Percentiles rank a stretch among this genome's conserved stretches.
phyloP scores from a whole-genome alignment of 2,113 vertebrate species.

The Caranx melampygus region DNA sequence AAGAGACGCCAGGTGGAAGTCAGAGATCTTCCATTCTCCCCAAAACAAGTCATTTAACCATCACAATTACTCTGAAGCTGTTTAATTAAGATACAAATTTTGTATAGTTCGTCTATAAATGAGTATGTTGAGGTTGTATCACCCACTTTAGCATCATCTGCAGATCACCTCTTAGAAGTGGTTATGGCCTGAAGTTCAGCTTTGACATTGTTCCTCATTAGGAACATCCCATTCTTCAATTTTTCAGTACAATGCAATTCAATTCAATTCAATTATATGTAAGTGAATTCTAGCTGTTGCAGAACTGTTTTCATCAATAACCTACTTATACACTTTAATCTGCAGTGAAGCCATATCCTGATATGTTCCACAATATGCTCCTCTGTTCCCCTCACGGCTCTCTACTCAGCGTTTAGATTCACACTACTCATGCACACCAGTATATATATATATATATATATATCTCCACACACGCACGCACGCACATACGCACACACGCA shows the following conservation, averaged over 20 bases:
- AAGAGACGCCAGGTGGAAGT: no score
- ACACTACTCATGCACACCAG: conserved; percentile 19
- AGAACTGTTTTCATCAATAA: conserved; percentile 67
- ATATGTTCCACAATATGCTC: conserved; percentile 67
- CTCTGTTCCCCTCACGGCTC: conserved; percentile 64
- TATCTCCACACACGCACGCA: conserved; percentile 29
- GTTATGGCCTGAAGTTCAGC: neutral
- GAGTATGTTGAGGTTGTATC: neutral
- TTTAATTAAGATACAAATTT: no score
- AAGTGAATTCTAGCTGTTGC: conserved; percentile 48
- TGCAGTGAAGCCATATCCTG: conserved; percentile 63
- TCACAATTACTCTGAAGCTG: no score
- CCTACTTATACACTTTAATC: conserved; percentile 75
- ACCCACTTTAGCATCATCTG: neutral
- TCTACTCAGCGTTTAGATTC: conserved; percentile 63
- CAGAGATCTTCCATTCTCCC: no score
- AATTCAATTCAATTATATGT: conserved; percentile 47
- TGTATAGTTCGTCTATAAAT: no score
- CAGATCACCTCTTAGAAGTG: neutral
- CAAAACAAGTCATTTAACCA: no score
- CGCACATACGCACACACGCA: conserved; percentile 58
- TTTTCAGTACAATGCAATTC: conserved; percentile 30
- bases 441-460: conserved; percentile 24
- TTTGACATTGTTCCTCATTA: conserved; percentile 10
- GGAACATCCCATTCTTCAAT: neutral